Percentiles rank a stretch among this genome's conserved stretches.
Evolutionary conservation across 2,113 vertebrate species (phyloP).

Genomic region (Pangasianodon hypophthalmus): DNA sequence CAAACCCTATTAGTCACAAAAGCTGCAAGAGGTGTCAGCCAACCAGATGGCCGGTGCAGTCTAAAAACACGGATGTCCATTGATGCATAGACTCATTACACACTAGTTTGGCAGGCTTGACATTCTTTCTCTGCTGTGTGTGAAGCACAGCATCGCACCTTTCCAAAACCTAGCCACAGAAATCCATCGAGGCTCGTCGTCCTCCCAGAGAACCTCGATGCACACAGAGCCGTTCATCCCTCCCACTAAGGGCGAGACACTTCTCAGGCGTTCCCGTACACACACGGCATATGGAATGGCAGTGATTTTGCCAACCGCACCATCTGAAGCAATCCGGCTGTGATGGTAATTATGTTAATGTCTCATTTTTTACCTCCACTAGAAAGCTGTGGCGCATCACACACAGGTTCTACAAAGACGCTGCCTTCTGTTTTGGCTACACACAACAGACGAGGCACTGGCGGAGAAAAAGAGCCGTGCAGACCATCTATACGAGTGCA

Average conservation of each 20-base stretch:
- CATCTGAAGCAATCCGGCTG: not conserved
- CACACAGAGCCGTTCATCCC: not conserved
- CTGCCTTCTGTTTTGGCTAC: constrained; percentile 78
- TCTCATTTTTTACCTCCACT: constrained; percentile 48
- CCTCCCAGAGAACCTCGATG: not conserved
- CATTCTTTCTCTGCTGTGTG: not conserved
- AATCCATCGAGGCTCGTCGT: not conserved
- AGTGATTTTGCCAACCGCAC: not conserved
- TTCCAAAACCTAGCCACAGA: not conserved
- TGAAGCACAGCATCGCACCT: not conserved
- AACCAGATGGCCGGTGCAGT: not conserved
- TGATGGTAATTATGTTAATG: not conserved
- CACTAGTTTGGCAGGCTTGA: not conserved
- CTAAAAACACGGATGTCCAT: not conserved
- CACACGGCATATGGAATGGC: not conserved
- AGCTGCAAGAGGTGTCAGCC: no score
- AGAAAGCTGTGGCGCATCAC: constrained; percentile 83
- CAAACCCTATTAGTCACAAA: constrained; percentile 1
- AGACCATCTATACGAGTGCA: constrained; percentile 68
- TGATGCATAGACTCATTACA: constrained; percentile 14
- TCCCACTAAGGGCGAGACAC: not conserved
- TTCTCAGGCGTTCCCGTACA: no score
- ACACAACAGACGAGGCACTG: constrained; percentile 62
- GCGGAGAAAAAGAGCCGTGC: constrained; percentile 74
- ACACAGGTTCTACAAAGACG: constrained; percentile 70